Evolutionary conservation across 2,888 invertebrate species (phyloP), one percentile per base, ranked within the genome.

Genomic region (Ectemnius lituratus): DNA sequence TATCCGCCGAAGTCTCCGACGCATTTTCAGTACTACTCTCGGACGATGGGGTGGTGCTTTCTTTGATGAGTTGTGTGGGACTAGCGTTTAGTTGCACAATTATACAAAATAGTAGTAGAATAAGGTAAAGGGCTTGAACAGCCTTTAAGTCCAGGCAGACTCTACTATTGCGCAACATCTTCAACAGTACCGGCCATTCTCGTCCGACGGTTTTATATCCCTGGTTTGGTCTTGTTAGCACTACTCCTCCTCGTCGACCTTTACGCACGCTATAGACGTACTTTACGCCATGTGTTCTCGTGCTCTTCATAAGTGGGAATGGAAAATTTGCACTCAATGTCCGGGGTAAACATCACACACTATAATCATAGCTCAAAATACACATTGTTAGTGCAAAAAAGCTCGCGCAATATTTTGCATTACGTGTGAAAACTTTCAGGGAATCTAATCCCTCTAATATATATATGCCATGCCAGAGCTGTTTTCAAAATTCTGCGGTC

Each of bases 261-360:
- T 27, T 46, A 56, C 45, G 14, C 28, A 5, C 70, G 59, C 11
- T 52, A 16, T 52, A 52, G 14, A 61, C 49, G 45, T 62, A 61
- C 64, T 75, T 75, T 70, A 66, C 67, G 60, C 59, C 72, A 69
- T 70, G 67, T 64, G 79, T 82, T 75, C 75, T 81, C 79, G 65
- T 68, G 62, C 70, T 56, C 63, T 70, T 83, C 81, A 79, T 69
- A 83, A 82, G 67, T 83, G 73, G 75, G 23, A 73, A 23, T 28
- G 82, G 83, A 82, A 82, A 83, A 77, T 83, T 83, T 81, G 58
- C 73, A 23, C 45, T 47, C 57, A 27, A 23, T 28, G 58, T 16
- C 70, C 18, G 45, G 56, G 14, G 13, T 18, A 47, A 75, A 46
- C 49, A 45, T 67, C 46, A 4, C 67, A 47, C 23, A 49, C 14